Base-by-base conservation (phyloP, 2,888 invertebrate species). In the Lutraria lutraria region DNA sequence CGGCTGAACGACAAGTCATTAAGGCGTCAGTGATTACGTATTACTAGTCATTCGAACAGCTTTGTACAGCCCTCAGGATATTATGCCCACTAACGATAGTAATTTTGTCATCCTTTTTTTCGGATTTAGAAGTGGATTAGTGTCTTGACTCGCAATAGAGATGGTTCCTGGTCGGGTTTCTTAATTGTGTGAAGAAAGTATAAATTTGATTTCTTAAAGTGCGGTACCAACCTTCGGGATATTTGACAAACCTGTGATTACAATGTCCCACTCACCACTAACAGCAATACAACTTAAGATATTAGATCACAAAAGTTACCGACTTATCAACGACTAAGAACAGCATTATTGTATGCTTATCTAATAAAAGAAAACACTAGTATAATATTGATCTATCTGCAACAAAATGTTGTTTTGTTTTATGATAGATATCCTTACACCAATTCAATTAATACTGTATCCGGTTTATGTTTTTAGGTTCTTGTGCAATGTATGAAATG, bases 121-220 rank as follows among this genome's bases (percentile, higher is more conserved):
- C 43, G 25, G 34, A 19, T 12, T 76, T 76, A 76, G 34, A 76
- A 34, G 34, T 76, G 76, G 76, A 76, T 68, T 68, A 68, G n/a
- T 3, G 25, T 68, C 10, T 12, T 68, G 63, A 68, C 63, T 68
- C n/a, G 25, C n/a, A 25, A 68, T n/a, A 68, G 25, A 25, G 10
- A 2, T 68, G 63, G 63, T 68, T 8, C 63, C 25, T 25, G 25
- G 3, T 25, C 63, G 25, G 63, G 63, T n/a, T 68, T 68, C 25
- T n/a, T 68, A 68, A 68, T 68, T 68, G 63, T 68, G 25, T 25
- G 63, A 68, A 25, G 63, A 68, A 25, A 68, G n/a, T 25, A 68
- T 68, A 25, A 1, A 25, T 13, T 25, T 3, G 63, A 13, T n/a
- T 68, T n/a, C 25, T 25, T 12, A 13, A 68, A 68, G 25, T 25